Evolutionary conservation across 2,797 vertebrate species (phyloP).

Genomic region (Channa striata): DNA sequence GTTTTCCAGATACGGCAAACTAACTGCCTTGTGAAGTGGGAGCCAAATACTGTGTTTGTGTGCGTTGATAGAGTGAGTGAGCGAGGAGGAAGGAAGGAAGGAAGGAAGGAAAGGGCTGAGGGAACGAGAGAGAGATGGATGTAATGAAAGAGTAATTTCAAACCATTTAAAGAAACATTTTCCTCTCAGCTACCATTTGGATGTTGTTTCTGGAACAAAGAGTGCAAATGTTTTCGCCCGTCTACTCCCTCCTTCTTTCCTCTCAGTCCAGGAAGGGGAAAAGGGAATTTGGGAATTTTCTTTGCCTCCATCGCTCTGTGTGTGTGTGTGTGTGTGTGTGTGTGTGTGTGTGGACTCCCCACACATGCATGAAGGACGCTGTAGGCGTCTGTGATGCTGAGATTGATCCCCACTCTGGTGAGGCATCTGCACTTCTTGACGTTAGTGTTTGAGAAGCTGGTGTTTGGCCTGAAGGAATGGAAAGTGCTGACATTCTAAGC

Average conservation of each 20-base stretch:
- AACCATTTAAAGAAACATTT: constrained; percentile 74
- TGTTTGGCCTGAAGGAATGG: constrained; percentile 66
- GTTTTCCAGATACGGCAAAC: constrained; percentile 70
- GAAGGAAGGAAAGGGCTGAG: constrained; percentile 18
- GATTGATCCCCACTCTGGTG: constrained; percentile 62
- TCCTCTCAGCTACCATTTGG: constrained; percentile 71
- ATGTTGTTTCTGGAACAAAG: constrained; percentile 74
- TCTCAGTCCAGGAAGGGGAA: constrained; percentile 49
- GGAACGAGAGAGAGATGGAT: constrained; percentile 10
- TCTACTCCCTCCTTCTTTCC: constrained; percentile 35
- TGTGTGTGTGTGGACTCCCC: not conserved
- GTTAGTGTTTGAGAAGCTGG: constrained; percentile 34
- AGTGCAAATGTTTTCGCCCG: constrained; percentile 61
- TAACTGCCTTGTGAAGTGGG: constrained; percentile 67
- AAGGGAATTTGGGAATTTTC: constrained; percentile 39
- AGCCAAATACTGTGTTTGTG: constrained; percentile 50
- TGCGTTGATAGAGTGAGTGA: constrained; percentile 15
- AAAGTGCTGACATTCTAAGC: constrained; percentile 59
- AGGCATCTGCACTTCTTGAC: constrained; percentile 27
- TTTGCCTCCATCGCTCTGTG: constrained; percentile 20
- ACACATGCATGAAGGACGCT: constrained; percentile 40
- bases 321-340: not conserved
- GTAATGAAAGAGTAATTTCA: constrained; percentile 69
- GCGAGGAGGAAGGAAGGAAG: constrained; percentile 29
- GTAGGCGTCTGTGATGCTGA: constrained; percentile 54